Evolutionary conservation across 1,140 invertebrate species (phyloP), one percentile per base, ranked within the genome.

Genomic region (Aporrectodea caliginosa): DNA sequence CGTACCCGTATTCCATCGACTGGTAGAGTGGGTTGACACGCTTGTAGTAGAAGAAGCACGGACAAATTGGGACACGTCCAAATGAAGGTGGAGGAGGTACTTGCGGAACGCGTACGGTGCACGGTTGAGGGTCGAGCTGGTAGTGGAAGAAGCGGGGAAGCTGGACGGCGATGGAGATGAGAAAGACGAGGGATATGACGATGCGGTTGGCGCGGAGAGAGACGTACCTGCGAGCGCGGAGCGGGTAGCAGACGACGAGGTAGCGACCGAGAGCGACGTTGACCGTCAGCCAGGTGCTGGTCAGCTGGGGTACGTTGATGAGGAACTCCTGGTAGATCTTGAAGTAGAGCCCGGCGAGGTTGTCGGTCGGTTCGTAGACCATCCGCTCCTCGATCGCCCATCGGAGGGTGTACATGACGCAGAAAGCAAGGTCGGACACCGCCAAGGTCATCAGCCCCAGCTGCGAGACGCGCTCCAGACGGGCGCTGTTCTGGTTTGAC

Each of bases 391-490:
- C 43, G 43, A 58, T 58, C 43, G 43, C 22, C 2, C 34, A 72
- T 2, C 35, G 74, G 12, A 69, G n/a, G 22, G 87, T 34, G 68
- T 75, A 35, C 35, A 35, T 27, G 22, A 34, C 73, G 34, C 78
- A 75, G 73, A 75, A 76, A 14, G 35, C 29, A 33, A 79, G 29
- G 78, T 79, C 78, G n/a, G 73, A 77, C 29, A 75, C 2, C 12
- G 78, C 73, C 2, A 79, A 35, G 0, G 78, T 16, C 1, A 68
- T 75, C n/a, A 79, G 73, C 0, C 73, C 78, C 22, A 75, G 35
- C 22, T 77, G 78, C 2, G 35, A 35, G 12, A 35, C 77, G 33
- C 69, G 34, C 73, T 79, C 78, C 43, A 79, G 31, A 22, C 34
- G 27, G 6, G 43, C 43, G 6, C 43, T 6, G 6, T 31, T 34